phyloP scores from a whole-genome alignment of 1,140 invertebrate genomes.

The Magallana angulata region DNA sequence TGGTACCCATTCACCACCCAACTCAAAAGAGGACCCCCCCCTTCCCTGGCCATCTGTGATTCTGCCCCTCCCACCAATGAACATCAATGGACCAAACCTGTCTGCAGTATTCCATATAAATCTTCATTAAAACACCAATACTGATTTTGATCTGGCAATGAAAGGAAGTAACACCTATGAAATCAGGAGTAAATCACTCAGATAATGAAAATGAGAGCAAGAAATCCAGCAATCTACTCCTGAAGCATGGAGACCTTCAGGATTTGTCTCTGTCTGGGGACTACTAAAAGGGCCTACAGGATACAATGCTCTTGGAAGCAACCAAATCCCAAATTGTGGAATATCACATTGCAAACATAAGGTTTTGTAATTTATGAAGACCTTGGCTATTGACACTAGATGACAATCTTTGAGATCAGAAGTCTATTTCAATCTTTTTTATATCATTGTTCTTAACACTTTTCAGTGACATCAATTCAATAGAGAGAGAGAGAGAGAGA shows the following conservation, averaged over 20 bases:
- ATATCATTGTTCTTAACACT: too few relatives aligned
- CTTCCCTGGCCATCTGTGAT: background rate
- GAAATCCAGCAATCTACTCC: background rate
- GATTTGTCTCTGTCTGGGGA: background rate
- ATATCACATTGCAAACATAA: too few relatives aligned
- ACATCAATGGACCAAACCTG: background rate
- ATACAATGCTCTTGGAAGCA: too few relatives aligned
- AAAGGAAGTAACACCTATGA: background rate
- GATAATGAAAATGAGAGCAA: background rate
- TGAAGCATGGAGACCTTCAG: background rate
- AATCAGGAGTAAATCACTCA: constrained; percentile 29
- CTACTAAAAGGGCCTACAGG: background rate
- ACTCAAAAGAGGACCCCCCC: background rate
- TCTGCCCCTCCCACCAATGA: background rate
- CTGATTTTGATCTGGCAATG: background rate
- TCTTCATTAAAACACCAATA: constrained; percentile 6
- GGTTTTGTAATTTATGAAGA: too few relatives aligned
- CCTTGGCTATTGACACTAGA: too few relatives aligned
- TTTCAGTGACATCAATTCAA: too few relatives aligned
- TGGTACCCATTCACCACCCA: too few relatives aligned
- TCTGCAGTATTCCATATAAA: constrained; percentile 6
- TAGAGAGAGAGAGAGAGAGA: background rate
- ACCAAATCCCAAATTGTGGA: too few relatives aligned
- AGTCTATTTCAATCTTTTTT: too few relatives aligned
- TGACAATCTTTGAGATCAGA: too few relatives aligned